Base-by-base conservation (phyloP, 1,140 invertebrate species). In the Pseudomyrmex cubaensis region DNA sequence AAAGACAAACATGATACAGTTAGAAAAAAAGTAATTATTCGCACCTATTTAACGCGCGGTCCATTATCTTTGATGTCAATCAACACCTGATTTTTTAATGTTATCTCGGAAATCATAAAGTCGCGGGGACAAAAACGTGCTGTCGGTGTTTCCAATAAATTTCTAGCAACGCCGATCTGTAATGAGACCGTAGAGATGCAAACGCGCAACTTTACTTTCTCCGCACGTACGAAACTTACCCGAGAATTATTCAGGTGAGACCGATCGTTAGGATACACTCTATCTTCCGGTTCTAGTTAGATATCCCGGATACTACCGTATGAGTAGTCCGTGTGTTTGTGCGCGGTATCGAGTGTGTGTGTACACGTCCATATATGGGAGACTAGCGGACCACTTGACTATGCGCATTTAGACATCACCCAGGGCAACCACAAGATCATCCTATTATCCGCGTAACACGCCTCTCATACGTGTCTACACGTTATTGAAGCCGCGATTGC, bases 251-350 rank as follows among this genome's bases (percentile, higher is more conserved):
- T 91, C 90, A 84, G 82, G 63, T 64, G 62, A 67, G 75, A 76
- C 77, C 80, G 90, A 91, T 91, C 88, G 88, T 91, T 90, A 88
- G 82, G 70, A 91, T 91, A 91, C 85, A 88, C 85, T 91, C 90
- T 85, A 83, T 87, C 85, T 85, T 73, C 70, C 50, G n/a, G 17
- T 12, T 59, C 76, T 70, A 69, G 76, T 70, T 72, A 72, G 76
- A 78, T 78, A 70, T n/a, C 13, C 15, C 17, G 50, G 5, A 12
- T 67, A 10, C 44, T 52, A 15, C 20, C 4, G 13, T 10, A 56
- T 48, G 35, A 35, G 35, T 35, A 35, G 35, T 56, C n/a, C 74
- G n/a, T 69, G 82, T 59, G 44, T 78, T 61, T 59, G 44, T 52
- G n/a, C n/a, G 52, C 13, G 50, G n/a, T 12, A 25, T 72, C 25